phyloP scores from a whole-genome alignment of 1,140 invertebrate genomes.

The Monomorium pharaonis region DNA sequence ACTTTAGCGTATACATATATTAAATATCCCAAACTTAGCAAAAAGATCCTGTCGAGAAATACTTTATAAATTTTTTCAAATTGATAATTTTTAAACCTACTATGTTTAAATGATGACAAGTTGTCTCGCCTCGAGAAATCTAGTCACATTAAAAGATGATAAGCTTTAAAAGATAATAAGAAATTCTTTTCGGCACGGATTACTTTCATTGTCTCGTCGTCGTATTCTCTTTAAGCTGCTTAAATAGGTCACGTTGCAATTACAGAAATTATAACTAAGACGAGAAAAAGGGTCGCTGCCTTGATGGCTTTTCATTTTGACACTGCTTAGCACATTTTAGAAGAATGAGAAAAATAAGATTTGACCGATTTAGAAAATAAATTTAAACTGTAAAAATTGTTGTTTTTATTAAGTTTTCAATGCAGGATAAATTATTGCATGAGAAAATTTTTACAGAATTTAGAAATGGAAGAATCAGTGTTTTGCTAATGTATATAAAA shows the following conservation, averaged over 20 bases:
- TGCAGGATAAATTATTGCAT: background rate
- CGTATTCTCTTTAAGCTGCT: background rate
- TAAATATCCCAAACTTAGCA: too few relatives aligned
- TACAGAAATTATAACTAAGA: background rate
- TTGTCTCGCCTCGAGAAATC: too few relatives aligned
- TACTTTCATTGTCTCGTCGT: background rate
- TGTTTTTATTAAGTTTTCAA: background rate
- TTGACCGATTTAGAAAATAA: background rate
- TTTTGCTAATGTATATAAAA: too few relatives aligned
- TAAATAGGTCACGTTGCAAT: slow-evolving; percentile 21
- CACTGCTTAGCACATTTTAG: background rate
- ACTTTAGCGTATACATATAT: too few relatives aligned
- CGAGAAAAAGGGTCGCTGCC: background rate
- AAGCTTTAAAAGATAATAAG: too few relatives aligned
- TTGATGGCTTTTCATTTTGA: slow-evolving; percentile 4
- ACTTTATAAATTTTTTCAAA: too few relatives aligned
- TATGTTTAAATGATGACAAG: too few relatives aligned
- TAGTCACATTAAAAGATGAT: too few relatives aligned
- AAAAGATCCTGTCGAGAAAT: too few relatives aligned
- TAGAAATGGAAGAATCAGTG: too few relatives aligned
- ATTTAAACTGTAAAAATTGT: background rate
- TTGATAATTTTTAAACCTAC: too few relatives aligned
- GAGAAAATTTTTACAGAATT: background rate
- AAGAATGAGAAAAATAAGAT: background rate
- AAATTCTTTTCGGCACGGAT: background rate